These are phyloP conservation scores for Drosophila atroscutellata DNA, from an alignment of 2,888 invertebrate species.

Conservation along the genomic window DNA sequence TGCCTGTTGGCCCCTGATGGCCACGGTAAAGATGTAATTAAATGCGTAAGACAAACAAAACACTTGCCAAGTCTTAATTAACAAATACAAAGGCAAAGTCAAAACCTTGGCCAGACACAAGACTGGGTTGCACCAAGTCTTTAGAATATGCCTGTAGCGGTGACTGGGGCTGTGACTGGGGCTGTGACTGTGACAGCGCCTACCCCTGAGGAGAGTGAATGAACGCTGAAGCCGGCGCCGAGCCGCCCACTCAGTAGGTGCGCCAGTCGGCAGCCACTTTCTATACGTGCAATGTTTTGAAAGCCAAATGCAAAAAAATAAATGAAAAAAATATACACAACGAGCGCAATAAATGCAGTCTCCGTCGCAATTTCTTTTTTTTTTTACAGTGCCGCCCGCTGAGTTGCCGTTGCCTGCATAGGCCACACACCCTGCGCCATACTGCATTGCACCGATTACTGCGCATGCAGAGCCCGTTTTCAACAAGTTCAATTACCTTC, in stretches of 20 bases:
- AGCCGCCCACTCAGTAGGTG: constrained; percentile 59
- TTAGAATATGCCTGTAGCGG: constrained; percentile 14
- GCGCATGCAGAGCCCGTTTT: constrained; percentile 46
- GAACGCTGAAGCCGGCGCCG: constrained; percentile 71
- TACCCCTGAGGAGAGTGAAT: constrained; percentile 60
- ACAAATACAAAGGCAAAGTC: constrained; percentile 73
- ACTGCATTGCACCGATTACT: constrained; percentile 2
- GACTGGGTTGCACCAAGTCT: constrained; percentile 23
- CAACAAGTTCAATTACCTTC: constrained; percentile 85
- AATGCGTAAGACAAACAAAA: constrained; percentile 65
- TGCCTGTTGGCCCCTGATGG: constrained; percentile 23
- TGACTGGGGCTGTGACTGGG: not conserved
- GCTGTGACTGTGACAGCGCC: not conserved
- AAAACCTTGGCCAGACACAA: constrained; percentile 69
- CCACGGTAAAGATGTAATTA: constrained; percentile 72
- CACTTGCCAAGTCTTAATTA: constrained; percentile 66
- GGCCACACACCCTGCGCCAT: not conserved
- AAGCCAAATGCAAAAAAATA: constrained; percentile 66
- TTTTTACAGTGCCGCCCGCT: constrained; percentile 58
- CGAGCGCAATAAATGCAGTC: constrained; percentile 76
- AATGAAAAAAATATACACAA: constrained; percentile 40
- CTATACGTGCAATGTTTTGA: constrained; percentile 70
- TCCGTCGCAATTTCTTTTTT: constrained; percentile 47
- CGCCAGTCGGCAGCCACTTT: constrained; percentile 67
- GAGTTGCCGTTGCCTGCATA: constrained; percentile 48